Evolutionary conservation across 1,140 invertebrate genomes (phyloP).

Genomic region (Pectinophora gossypiella): DNA sequence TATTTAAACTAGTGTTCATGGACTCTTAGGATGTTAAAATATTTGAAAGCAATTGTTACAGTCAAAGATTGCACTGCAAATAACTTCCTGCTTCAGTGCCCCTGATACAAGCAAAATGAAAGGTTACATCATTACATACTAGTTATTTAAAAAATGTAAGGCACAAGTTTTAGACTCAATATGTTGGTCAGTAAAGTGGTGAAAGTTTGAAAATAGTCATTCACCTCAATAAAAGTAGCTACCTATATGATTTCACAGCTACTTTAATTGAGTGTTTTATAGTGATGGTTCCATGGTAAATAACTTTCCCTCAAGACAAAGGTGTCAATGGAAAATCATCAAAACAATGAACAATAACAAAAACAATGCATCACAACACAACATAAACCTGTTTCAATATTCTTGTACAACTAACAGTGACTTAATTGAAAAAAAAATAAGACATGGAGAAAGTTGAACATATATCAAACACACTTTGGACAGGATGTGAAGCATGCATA

Average conservation of each 20-base stretch:
- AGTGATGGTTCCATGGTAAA: not conserved
- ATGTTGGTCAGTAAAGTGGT: not conserved
- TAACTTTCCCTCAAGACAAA: slow-evolving; percentile 2
- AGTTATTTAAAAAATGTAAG: not conserved
- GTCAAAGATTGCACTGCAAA: too few species aligned
- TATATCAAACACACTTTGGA: not conserved
- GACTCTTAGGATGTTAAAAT: too few species aligned
- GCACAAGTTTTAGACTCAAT: not conserved
- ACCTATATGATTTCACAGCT: not conserved
- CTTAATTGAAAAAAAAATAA: not conserved
- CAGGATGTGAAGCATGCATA: not conserved
- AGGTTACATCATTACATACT: not conserved
- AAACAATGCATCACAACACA: not conserved
- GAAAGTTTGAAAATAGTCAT: not conserved
- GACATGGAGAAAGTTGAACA: not conserved
- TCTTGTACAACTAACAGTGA: too few species aligned
- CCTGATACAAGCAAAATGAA: not conserved
- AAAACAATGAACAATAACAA: slow-evolving; percentile 1
- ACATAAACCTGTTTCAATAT: too few species aligned
- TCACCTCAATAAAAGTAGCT: too few species aligned
- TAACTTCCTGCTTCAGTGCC: not conserved
- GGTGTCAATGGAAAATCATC: not conserved
- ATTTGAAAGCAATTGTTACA: too few species aligned
- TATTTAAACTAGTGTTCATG: too few species aligned
- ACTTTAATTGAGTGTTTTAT: not conserved